Conservation (phyloP, 2,797 vertebrate species). For the Pangasius mekongensis region DNA sequence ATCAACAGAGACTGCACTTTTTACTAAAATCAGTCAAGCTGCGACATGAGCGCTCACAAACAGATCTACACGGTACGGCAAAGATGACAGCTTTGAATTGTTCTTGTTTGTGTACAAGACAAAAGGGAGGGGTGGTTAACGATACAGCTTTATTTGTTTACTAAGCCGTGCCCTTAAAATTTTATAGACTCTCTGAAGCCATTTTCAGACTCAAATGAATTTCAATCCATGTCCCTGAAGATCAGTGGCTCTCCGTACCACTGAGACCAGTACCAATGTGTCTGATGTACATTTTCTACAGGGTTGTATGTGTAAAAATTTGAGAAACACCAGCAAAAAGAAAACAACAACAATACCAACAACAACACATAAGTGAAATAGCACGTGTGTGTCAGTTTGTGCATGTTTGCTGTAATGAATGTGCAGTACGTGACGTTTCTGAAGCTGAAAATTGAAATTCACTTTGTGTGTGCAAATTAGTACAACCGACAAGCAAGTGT, state of each 20-base stretch:
- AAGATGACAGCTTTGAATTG: background rate
- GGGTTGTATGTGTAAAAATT: no score
- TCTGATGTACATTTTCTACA: no score
- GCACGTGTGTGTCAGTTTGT: background rate
- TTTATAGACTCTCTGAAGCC: background rate
- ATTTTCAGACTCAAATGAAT: background rate
- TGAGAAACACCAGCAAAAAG: no score
- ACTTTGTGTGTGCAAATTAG: background rate
- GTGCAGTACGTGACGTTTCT: background rate
- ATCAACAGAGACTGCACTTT: conserved; percentile 21
- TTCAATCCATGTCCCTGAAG: background rate
- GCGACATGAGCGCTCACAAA: background rate
- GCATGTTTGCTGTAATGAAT: background rate
- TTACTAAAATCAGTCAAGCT: background rate
- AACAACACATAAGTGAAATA: no score
- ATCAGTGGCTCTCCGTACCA: background rate
- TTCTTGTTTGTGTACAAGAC: background rate
- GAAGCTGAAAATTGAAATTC: background rate
- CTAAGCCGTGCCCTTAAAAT: background rate
- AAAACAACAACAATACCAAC: no score
- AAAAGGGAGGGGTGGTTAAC: background rate
- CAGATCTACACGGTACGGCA: background rate
- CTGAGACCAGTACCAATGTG: background rate
- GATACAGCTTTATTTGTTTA: background rate
- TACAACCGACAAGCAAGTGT: background rate